Base-by-base conservation (phyloP, 2,797 vertebrate genomes). In the Neomorphus geoffroyi region DNA sequence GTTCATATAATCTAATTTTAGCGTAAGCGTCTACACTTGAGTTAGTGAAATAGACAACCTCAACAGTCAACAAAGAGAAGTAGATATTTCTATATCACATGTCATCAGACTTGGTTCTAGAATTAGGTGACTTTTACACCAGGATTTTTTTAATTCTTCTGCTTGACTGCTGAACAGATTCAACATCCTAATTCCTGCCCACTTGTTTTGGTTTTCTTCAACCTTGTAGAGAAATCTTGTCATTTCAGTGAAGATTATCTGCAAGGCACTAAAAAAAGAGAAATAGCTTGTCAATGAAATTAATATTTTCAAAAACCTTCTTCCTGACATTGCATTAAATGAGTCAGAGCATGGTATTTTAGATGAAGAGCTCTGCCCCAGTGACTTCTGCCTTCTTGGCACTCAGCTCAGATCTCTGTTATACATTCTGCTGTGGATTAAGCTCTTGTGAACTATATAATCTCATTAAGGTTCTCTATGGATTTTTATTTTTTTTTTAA, bases 61-160 rank as follows among this genome's bases (percentile, higher is more conserved):
- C 51, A 39, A 27, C 32, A 35, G 39, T 46, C 17, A 61, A 58
- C 27, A 80, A 61, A 70, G 14, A 79, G 35, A n/a, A 71, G 32
- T 7, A 17, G 0, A 0, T 46, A 5, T 5, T 64, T 88, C 35
- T 37, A 46, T 22, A 39, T 43, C 39, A 48, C 10, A 30, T 74
- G 71, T 93, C 30, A 66, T 46, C 28, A 32, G 43, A 15, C 21
- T 70, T 69, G 9, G 16, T 60, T 91, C 62, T 56, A 69, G 45
- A 85, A 93, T 39, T 6, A 58, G 41, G 27, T 45, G 22, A 88
- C 23, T 62, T 86, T 4, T 67, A 50, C 13, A 43, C 13, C n/a
- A 33, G 18, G 28, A 12, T 53, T 56, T 18, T 28, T 74, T 66
- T 81, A 41, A 2, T 71, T 78, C 19, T 4, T 39, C 24, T 92